Base-by-base conservation (phyloP, 2,888 invertebrate species). In the Ischnus inquisitorius region DNA sequence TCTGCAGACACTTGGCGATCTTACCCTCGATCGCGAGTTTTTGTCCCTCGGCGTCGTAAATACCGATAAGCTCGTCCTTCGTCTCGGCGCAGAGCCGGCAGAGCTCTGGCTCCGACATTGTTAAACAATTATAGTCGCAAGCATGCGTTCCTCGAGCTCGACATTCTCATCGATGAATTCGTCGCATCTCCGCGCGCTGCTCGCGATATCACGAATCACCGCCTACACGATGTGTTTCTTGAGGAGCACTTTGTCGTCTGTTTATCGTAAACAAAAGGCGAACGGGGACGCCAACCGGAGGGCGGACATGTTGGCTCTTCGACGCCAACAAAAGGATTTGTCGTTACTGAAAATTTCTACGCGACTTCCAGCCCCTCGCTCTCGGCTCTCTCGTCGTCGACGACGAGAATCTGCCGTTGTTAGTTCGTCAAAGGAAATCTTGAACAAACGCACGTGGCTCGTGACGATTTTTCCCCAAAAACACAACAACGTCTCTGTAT, bases 51-150 rank as follows among this genome's bases (percentile, higher is more conserved):
- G 93, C 89, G 79, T 93, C 94, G 84, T 93, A 94, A 83, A 94
- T 94, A 51, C 93, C 93, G 82, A 94, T 90, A 69, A 93, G 90
- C 74, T 79, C 79, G 54, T 93, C 91, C 86, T 93, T 94, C 76
- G 91, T 89, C 87, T 93, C 92, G 88, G 94, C 94, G 88, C 94
- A 94, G 60, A 94, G 92, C 89, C 94, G 93, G 90, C 94, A 94
- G 64, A 94, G 89, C 83, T 92, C 91, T 60, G 88, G 85, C 79
- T 89, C 89, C 72, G 91, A 88, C 92, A 92, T 92, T 62, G 8
- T 71, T 71, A 10, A 34, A 69, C 22, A 34, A 68, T 65, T 75
- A 75, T 65, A 48, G 46, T 19, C 68, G 68, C 57, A 16, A 67
- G 46, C 25, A 16, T 41, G 12, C 46, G 25, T 54, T 10, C 65